These are phyloP conservation scores for Heteromormyrus szaboi DNA, from an alignment of 2,797 vertebrate species.

Conservation along the genomic window DNA sequence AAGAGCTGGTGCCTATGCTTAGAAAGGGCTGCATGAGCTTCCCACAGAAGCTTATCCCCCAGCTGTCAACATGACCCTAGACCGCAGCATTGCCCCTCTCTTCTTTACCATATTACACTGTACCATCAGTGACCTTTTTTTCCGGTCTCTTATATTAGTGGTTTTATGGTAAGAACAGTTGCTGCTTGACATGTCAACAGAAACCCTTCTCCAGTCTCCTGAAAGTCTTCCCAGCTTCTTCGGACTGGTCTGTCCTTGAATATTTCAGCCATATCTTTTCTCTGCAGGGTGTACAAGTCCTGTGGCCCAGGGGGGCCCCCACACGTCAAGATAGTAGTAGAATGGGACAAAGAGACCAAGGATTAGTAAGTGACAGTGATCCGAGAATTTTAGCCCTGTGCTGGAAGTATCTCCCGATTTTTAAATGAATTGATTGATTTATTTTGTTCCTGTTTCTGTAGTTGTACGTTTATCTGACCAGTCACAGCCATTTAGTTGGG, in stretches of 20 bases:
- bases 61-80: not conserved
- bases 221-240: not conserved
- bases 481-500: not conserved
- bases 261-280: slow-evolving; percentile 24
- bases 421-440: not conserved
- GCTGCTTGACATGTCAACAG: not conserved
- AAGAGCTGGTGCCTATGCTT: not conserved
- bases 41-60: not conserved
- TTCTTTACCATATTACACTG: not conserved
- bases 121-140: not conserved
- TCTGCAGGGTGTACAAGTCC: slow-evolving; percentile 83
- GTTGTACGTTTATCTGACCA: not conserved
- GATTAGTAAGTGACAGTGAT: slow-evolving; percentile 79
- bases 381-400: not conserved
- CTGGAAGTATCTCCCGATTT: not conserved
- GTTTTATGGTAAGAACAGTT: not conserved
- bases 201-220: not conserved
- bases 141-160: not conserved
- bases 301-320: slow-evolving; percentile 89
- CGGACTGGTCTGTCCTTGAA: not conserved
- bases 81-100: not conserved
- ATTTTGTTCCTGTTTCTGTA: not conserved
- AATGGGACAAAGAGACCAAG: slow-evolving; percentile 98
- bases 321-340: slow-evolving; percentile 94
- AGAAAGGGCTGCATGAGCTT: not conserved